Conservation (phyloP, 2,113 vertebrate species). For the Panthera leo region DNA sequence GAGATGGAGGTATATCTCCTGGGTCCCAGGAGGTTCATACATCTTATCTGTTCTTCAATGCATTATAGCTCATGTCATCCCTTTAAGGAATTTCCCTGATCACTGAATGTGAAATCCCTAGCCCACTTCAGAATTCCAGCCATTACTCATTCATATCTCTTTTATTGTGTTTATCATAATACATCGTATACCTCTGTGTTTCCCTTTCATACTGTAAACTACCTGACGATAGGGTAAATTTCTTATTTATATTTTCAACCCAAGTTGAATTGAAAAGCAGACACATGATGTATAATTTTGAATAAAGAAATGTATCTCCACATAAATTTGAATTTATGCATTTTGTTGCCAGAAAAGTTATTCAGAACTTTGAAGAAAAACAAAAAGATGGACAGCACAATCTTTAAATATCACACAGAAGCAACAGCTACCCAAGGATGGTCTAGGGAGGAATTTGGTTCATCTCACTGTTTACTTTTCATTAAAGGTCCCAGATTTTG, state of each 20-base stretch:
- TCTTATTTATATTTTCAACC: neutral
- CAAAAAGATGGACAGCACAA: neutral
- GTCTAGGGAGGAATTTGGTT: neutral
- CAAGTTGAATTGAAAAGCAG: neutral
- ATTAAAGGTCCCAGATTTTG: neutral
- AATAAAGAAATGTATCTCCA: neutral
- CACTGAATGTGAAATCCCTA: neutral
- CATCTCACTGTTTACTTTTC: neutral
- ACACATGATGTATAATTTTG: neutral
- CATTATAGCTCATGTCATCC: neutral
- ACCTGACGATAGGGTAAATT: neutral
- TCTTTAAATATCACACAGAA: neutral
- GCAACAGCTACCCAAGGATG: neutral
- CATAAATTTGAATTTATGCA: neutral
- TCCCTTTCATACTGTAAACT: neutral
- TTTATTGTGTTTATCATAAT: neutral
- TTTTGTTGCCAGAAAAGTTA: neutral
- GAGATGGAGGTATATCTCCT: neutral
- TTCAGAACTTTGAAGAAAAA: neutral
- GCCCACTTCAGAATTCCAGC: neutral
- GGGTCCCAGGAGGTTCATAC: neutral
- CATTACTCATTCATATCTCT: neutral
- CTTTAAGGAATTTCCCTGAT: neutral
- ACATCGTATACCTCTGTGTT: neutral
- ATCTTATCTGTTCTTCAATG: neutral